phyloP scores from a whole-genome alignment of 1,140 invertebrate genomes.

The Panagrolaimus sp. region DNA sequence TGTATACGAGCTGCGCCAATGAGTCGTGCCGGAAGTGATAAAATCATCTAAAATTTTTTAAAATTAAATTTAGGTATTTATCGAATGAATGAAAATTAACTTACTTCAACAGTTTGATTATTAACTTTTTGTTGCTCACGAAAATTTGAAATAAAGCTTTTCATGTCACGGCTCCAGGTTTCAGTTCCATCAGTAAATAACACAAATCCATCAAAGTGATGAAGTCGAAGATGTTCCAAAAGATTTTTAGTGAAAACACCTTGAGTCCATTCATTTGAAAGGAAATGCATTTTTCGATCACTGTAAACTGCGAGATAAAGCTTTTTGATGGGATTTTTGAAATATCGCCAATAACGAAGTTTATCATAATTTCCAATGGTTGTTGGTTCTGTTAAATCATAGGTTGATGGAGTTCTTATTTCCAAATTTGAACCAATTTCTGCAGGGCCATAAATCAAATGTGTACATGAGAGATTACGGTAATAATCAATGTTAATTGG shows the following conservation, averaged over 20 bases:
- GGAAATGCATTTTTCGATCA: background rate
- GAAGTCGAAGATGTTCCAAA: background rate
- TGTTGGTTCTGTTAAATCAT: background rate
- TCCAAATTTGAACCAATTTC: background rate
- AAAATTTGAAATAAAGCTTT: background rate
- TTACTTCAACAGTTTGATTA: background rate
- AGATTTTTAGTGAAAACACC: background rate
- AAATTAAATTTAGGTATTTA: no score
- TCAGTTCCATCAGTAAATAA: background rate
- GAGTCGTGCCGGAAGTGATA: background rate
- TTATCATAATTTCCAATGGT: background rate
- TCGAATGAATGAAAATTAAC: no score
- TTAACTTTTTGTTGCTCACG: background rate
- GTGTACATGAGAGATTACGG: conserved; percentile 1
- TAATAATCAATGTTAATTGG: no score
- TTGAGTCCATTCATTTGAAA: background rate
- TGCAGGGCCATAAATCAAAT: background rate
- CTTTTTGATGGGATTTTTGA: background rate
- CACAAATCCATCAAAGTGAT: background rate
- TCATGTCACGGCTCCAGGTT: background rate
- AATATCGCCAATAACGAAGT: background rate
- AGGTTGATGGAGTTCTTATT: background rate
- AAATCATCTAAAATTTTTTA: background rate
- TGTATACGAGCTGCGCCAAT: background rate
- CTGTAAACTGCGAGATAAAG: background rate